Evolutionary conservation across 2,113 vertebrate genomes (phyloP).

Genomic region (Calyptomena viridis): DNA sequence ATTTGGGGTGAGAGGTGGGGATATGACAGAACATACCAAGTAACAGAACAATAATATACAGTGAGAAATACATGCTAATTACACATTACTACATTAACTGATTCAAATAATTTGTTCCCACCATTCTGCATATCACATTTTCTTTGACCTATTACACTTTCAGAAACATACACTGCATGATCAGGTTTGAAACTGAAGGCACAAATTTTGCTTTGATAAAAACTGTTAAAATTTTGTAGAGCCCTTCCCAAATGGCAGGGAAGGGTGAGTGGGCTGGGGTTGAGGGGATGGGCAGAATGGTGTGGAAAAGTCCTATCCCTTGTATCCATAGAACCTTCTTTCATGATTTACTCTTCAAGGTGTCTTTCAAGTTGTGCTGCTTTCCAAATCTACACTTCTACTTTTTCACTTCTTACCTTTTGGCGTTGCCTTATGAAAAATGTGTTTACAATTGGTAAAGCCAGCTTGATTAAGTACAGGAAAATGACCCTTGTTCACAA

Average conservation of each 20-base stretch:
- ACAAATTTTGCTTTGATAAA: neutral
- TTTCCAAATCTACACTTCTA: neutral
- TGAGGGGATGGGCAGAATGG: neutral
- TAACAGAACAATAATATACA: no score
- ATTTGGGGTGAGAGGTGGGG: no score
- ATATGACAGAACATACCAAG: no score
- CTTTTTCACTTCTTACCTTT: neutral
- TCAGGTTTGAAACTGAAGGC: neutral
- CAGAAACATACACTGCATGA: neutral
- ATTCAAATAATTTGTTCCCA: neutral
- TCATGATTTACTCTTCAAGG: neutral
- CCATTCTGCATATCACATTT: neutral
- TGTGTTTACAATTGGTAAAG: neutral
- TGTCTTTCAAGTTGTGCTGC: neutral
- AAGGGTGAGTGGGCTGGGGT: neutral
- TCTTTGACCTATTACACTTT: neutral
- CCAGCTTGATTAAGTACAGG: neutral
- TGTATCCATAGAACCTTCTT: neutral
- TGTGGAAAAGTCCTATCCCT: neutral
- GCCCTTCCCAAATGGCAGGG: fast-evolving
- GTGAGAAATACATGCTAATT: no score
- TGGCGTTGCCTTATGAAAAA: neutral
- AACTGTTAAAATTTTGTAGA: neutral
- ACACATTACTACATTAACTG: no score
- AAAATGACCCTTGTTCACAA: neutral